Evolutionary conservation across 2,888 invertebrate species (phyloP).

Genomic region (Criorhina ranunculi): DNA sequence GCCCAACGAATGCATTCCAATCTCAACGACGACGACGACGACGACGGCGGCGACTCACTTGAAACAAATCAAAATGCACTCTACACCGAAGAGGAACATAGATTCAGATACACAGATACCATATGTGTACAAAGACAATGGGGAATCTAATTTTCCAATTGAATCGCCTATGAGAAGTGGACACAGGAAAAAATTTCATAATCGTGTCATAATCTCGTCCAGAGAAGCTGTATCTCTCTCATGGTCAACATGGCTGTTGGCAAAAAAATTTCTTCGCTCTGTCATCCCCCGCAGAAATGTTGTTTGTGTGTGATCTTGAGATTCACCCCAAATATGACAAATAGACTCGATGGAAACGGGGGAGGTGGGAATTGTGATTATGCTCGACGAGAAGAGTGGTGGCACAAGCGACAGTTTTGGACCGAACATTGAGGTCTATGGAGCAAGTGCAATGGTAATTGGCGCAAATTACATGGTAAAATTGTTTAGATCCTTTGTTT

Average conservation of each 20-base stretch:
- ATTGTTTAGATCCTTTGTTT: conserved; percentile 52
- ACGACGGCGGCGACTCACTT: conserved; percentile 59
- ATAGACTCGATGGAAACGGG: conserved; percentile 38
- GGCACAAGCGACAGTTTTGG: background rate
- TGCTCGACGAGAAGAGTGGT: conserved; percentile 39
- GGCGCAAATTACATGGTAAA: conserved; percentile 43
- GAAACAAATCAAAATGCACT: conserved; percentile 74
- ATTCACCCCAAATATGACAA: conserved; percentile 47
- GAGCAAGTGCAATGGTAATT: conserved; percentile 45
- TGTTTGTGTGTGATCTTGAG: conserved; percentile 51
- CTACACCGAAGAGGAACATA: conserved; percentile 45
- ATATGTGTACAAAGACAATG: conserved; percentile 57
- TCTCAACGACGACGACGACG: conserved; percentile 28
- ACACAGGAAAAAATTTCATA: conserved; percentile 64
- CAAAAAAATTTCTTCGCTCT: conserved; percentile 16
- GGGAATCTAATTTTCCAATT: conserved; percentile 75
- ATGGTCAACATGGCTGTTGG: conserved; percentile 51
- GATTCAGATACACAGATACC: conserved; percentile 19
- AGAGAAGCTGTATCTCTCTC: conserved; percentile 37
- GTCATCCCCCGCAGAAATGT: conserved; percentile 1
- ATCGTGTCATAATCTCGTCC: conserved; percentile 56
- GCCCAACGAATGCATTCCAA: conserved; percentile 44
- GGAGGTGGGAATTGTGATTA: conserved; percentile 37
- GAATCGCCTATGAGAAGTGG: conserved; percentile 49
- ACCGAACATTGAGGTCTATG: conserved; percentile 29